Evolutionary conservation across 64 coral and sea anemone genomes (phyloP).

Genomic region (Stichodactyla helianthus): DNA sequence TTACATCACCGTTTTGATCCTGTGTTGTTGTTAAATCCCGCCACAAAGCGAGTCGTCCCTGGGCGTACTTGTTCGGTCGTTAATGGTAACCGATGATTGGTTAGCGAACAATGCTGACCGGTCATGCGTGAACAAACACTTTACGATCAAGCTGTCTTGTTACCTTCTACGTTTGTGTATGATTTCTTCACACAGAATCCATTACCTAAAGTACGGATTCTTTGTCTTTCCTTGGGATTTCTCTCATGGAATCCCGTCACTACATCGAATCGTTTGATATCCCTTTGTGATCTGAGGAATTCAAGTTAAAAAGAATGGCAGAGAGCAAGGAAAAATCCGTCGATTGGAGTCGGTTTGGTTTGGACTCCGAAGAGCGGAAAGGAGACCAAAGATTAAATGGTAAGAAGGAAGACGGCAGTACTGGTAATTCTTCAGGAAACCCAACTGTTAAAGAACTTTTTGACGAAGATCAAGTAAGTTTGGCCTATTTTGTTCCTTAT

Average conservation of each 20-base stretch:
- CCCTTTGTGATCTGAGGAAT: background rate
- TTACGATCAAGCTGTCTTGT: background rate
- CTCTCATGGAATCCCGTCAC: background rate
- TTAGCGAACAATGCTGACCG: conserved; percentile 3
- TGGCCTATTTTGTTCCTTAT: background rate
- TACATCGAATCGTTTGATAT: background rate
- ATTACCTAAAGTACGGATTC: background rate
- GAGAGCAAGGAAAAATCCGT: conserved; percentile 40
- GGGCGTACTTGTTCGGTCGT: background rate
- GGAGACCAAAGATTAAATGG: background rate
- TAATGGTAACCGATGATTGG: conserved; percentile 38
- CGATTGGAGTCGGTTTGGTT: conserved; percentile 63
- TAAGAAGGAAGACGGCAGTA: background rate
- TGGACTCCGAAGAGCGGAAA: conserved; percentile 41
- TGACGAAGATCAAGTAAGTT: conserved; percentile 56
- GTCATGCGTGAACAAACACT: conserved; percentile 6
- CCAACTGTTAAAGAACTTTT: conserved; percentile 66
- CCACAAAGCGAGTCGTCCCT: background rate
- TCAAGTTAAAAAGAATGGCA: background rate
- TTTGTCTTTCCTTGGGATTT: background rate
- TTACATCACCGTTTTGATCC: background rate
- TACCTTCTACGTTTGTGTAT: background rate
- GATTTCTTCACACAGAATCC: background rate
- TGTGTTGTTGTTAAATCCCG: background rate
- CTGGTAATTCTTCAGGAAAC: conserved; percentile 32